Evolutionary conservation across 2,113 vertebrate species (phyloP), one percentile per base, ranked within the genome.

Genomic region (Australoheros scitulus): DNA sequence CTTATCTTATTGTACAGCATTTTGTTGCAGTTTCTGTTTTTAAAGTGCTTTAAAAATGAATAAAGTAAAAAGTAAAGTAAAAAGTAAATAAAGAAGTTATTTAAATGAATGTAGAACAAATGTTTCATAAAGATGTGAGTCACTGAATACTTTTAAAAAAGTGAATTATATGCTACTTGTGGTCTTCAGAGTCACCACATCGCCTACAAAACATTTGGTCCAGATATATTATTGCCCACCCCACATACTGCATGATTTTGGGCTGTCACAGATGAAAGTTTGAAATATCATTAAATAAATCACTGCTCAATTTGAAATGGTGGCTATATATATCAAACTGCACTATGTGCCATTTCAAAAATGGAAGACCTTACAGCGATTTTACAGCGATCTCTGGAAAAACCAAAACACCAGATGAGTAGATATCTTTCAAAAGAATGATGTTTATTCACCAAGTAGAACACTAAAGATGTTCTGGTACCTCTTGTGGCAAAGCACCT

Each of bases 271-370:
- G 43, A 50, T 13, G 15, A 70, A 2, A 52, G 47, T 72, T 32
- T 72, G 65, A 32, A 72, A 52, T 72, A 20, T 32, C 68, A n/a
- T 17, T 72, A 34, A 72, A 72, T 72, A 72, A 55, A 72, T 55
- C 26, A 55, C 20, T 32, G 11, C 47, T 50, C 18, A 32, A 72
- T 72, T 55, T 72, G 17, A 52, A 72, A 72, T 72, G 47, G 26
- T 52, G 26, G 52, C 26, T 18, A 13, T 52, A 72, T 52, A 72
- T 22, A 26, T 13, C 43, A 50, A 29, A 29, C 43, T 70, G 24
- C 29, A 10, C 24, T 52, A 41, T 18, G 47, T 6, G 15, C 15
- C 47, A 17, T 13, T 13, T 43, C 11, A 43, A 70, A 52, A 52
- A 52, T n/a, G 55, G 34, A 1, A 41, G 14, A 72, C 8, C 34